phyloP scores from a whole-genome alignment of 1,140 invertebrate species.

The Batillaria attramentaria region DNA sequence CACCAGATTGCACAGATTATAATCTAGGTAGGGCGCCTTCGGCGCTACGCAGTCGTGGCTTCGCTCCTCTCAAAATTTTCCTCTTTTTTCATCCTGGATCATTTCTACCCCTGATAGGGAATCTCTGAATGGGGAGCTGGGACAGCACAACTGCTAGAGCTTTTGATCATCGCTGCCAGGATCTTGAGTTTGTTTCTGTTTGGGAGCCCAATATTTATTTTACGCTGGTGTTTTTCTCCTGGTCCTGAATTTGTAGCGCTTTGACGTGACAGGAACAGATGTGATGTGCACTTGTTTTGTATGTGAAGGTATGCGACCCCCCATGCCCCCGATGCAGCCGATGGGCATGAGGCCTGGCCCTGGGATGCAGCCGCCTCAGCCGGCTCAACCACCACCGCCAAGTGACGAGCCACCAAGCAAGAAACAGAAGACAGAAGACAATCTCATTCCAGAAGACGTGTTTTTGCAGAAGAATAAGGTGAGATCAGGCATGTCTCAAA shows the following conservation, averaged over 20 bases:
- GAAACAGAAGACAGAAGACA: slow-evolving; percentile 92
- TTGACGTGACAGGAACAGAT: neutral
- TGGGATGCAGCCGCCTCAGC: slow-evolving; percentile 38
- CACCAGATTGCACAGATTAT: too few species aligned
- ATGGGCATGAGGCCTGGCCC: slow-evolving; percentile 38
- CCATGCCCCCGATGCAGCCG: slow-evolving; percentile 54
- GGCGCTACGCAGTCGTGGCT: too few species aligned
- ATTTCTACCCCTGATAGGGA: too few species aligned
- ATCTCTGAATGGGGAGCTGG: too few species aligned
- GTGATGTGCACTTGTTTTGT: neutral
- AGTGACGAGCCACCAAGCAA: slow-evolving; percentile 89
- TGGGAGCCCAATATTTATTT: neutral
- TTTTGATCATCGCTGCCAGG: too few species aligned
- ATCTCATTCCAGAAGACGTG: slow-evolving; percentile 88
- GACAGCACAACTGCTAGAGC: too few species aligned
- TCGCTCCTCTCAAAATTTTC: too few species aligned
- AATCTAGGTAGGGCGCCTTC: too few species aligned
- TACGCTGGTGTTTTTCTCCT: neutral
- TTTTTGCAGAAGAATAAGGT: slow-evolving; percentile 82
- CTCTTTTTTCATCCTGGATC: too few species aligned
- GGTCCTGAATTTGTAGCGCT: neutral
- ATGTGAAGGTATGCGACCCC: slow-evolving; percentile 29
- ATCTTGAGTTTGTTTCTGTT: too few species aligned
- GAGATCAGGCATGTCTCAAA: neutral
- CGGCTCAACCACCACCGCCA: slow-evolving; percentile 48